Conservation (phyloP, 2,797 vertebrate species). For the Gila robusta region DNA sequence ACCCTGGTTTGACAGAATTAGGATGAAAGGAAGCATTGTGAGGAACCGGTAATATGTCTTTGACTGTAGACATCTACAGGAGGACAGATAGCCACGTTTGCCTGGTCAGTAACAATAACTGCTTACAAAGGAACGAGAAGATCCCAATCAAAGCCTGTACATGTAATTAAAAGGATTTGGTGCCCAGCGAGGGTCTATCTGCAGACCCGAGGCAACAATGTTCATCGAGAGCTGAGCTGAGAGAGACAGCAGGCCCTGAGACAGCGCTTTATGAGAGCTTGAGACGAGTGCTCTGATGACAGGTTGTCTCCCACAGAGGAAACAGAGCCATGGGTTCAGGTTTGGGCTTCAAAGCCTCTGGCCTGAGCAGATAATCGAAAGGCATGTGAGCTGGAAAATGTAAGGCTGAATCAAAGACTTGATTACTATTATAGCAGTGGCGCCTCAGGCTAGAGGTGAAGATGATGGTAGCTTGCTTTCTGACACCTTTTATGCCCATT, state of each 20-base stretch:
- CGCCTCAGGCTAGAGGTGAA: conserved; percentile 26
- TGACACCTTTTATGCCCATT: conserved; percentile 64
- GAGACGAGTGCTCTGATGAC: conserved; percentile 66
- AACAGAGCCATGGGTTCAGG: conserved; percentile 53
- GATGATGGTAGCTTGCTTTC: conserved; percentile 34
- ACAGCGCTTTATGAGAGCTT: conserved; percentile 73
- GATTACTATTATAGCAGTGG: conserved; percentile 30
- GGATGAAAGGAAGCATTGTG: conserved; percentile 53
- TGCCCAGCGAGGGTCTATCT: conserved; percentile 67
- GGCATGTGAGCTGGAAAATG: conserved; percentile 41
- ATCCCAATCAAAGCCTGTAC: conserved; percentile 69
- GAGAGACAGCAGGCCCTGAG: conserved; percentile 77
- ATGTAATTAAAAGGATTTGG: conserved; percentile 76
- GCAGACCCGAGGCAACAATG: conserved; percentile 69
- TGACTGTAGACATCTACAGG: conserved; percentile 65
- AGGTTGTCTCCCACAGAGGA: conserved; percentile 61
- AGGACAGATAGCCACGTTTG: conserved; percentile 65
- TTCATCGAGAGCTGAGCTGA: conserved; percentile 64
- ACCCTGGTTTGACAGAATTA: conserved; percentile 53
- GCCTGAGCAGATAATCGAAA: conserved; percentile 44
- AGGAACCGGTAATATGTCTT: conserved; percentile 49
- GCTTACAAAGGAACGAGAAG: conserved; percentile 75
- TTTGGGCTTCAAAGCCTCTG: conserved; percentile 42
- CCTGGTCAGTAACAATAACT: conserved; percentile 76
- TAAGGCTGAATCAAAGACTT: conserved; percentile 36